Base-by-base conservation (phyloP, 2,113 vertebrate genomes). In the Anarrhichthys ocellatus region DNA sequence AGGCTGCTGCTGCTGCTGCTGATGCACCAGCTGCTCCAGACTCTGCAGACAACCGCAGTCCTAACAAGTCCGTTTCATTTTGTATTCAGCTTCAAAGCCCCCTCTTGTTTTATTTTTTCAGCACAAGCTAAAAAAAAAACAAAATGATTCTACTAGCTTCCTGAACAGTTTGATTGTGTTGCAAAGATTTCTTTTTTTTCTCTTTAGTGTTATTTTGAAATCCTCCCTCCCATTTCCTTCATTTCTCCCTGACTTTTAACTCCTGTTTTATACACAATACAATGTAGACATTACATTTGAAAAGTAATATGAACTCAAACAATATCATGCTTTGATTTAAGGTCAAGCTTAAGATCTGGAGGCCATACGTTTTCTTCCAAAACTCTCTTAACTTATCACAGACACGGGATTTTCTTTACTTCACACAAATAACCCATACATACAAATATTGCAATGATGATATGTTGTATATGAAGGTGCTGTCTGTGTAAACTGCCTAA, bases 11-110 rank as follows among this genome's bases (percentile, higher is more conserved):
- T 58, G 46, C 34, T 34, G 34, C 34, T 34, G 34, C 34, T 34
- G 34, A 5, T 6, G 9, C 61, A 63, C 11, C 65, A 8, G 65
- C 44, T 24, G 68, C 18, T 67, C 61, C 38, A 3, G 18, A 27
- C 61, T 78, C 75, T 17, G 34, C 72, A 48, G 70, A 65, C 38
- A 58, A 59, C 9, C 58, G 13, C 68, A 61, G 62, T 8, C 20
- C 44, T 13, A 42, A 62, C 71, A 72, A 66, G 48, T 66, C 24
- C 0, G 17, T 59, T 80, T 65, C 15, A 42, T 85, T 80, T 67
- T 42, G 18, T 42, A 50, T 73, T 81, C 83, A 46, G 62, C 29
- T 40, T 73, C 61, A 73, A 62, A 73, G 14, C 8, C 22, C 9
- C 1, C 6, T 34, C 5, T 48, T 56, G 63, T 54, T 48, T 22